Evolutionary conservation across 2,797 vertebrate genomes (phyloP).

Genomic region (Siniperca undulata): DNA sequence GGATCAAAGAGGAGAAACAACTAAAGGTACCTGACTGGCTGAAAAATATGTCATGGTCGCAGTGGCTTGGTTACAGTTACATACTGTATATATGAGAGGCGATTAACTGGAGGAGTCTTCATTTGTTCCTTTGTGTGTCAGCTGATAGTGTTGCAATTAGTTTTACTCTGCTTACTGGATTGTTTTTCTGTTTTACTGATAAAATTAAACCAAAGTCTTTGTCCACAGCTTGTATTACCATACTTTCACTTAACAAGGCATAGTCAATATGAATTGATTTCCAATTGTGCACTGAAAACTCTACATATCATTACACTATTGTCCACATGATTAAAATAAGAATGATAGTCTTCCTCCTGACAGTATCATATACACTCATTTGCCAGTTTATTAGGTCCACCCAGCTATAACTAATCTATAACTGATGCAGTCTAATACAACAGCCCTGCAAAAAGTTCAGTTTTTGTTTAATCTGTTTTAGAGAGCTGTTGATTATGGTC

Average conservation of each 20-base stretch:
- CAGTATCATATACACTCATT: no score
- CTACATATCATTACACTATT: background rate
- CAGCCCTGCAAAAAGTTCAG: no score
- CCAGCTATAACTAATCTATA: no score
- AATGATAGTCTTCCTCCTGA: no score
- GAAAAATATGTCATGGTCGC: background rate
- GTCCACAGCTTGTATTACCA: background rate
- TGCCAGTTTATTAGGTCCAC: no score
- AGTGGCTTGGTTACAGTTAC: background rate
- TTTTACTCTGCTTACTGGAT: no score
- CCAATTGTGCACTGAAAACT: background rate
- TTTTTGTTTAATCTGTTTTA: no score
- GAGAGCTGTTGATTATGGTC: background rate
- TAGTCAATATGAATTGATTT: background rate
- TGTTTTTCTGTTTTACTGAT: background rate
- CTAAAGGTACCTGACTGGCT: constrained; percentile 87
- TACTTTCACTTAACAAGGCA: background rate
- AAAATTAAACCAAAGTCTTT: background rate
- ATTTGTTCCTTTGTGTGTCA: background rate
- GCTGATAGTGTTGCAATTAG: no score
- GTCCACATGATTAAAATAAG: no score
- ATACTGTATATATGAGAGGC: background rate
- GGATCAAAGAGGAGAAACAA: constrained; percentile 95
- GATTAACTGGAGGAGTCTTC: background rate
- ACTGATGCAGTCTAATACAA: no score